Evolutionary conservation across 2,888 invertebrate genomes (phyloP), one percentile per base, ranked within the genome.

Genomic region (Agrypnus murinus): DNA sequence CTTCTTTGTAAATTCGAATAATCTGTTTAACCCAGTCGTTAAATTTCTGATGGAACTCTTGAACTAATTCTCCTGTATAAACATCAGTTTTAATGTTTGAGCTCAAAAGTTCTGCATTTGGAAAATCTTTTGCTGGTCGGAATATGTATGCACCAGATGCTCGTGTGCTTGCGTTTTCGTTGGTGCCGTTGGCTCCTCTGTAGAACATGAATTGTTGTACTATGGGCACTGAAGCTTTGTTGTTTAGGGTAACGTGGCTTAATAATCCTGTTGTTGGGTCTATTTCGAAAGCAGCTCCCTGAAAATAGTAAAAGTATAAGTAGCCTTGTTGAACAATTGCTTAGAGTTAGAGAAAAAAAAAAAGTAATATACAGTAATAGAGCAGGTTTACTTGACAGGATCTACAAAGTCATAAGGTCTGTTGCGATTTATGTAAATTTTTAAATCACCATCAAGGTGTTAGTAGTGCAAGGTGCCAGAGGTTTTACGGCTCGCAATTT

Each of bases 111-210:
- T 50, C 31, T 6, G 73, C 57, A 19, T 64, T 46, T 32, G 74
- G 73, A 5, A 60, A 65, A 14, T 63, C 62, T 14, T 62, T 72
- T 12, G 60, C 60, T 14, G 95, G 95, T 53, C 95, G 87, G 83
- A 95, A 95, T 34, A 97, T 93, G 80, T 99, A 99, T 0, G 98
- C 98, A 0, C 98, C 98, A 0, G 97, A 97, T 0, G 95, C 91
- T 69, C 95, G 87, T 74, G 89, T 88, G 0, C 84, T 79, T 0
- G 87, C 87, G 2, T 86, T 85, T 91, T 67, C 95, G 87, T 75
- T 89, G 88, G 0, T 84, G 79, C 1, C 94, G 1, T 82, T 82
- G 34, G 88, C 89, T 0, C 90, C 92, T 9, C 88, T 86, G 79
- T 96, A 97, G 80, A 91, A 96, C 34, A 89, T 86, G 79, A 94